These are phyloP conservation scores for Carlito syrichta DNA, from an alignment of 2,113 vertebrate species.

Conservation along the genomic window DNA sequence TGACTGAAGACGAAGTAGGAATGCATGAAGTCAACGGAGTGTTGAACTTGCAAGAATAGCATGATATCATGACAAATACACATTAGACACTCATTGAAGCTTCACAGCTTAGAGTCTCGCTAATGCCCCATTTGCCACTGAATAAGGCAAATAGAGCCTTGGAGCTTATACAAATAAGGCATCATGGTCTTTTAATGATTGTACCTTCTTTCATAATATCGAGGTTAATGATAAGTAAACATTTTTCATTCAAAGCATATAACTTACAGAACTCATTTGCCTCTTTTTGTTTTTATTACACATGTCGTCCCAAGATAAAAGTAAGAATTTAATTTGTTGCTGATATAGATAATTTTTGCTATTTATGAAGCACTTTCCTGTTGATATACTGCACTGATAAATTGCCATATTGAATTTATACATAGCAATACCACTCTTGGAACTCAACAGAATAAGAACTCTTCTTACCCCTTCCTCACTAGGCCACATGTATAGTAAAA, in stretches of 20 bases:
- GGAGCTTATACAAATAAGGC: neutral
- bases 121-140: neutral
- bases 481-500: neutral
- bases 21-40: neutral
- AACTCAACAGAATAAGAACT: neutral
- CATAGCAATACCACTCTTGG: neutral
- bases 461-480: neutral
- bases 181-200: neutral
- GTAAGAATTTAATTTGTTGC: neutral
- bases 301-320: neutral
- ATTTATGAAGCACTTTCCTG: neutral
- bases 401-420: neutral
- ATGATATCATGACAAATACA: neutral
- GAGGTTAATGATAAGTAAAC: neutral
- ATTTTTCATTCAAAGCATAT: neutral
- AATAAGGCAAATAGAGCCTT: neutral
- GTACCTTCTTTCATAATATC: neutral
- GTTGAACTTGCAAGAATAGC: neutral
- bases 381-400: neutral
- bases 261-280: neutral
- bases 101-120: neutral
- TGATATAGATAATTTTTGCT: neutral
- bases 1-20: neutral
- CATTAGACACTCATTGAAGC: neutral
- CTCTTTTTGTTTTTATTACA: neutral